These are phyloP conservation scores for Sarcophaga carnaria DNA, from an alignment of 2,888 invertebrate species.

Conservation along the genomic window DNA sequence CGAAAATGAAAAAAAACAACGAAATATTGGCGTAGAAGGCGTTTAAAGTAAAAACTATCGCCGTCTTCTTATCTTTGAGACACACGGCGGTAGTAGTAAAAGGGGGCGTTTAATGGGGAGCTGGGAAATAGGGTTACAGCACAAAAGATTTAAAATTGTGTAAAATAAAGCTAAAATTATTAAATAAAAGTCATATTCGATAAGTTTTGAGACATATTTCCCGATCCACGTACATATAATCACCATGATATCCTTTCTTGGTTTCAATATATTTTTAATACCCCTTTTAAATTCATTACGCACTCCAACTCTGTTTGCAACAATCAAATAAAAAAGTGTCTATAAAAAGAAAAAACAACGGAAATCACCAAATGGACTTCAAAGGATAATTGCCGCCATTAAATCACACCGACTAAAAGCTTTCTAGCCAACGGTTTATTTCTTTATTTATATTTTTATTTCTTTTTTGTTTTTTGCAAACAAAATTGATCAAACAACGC, in stretches of 20 bases:
- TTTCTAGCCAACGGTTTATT: slow-evolving; percentile 57
- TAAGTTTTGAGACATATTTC: too few relatives aligned
- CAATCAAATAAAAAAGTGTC: background rate
- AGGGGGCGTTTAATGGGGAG: background rate
- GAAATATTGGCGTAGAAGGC: slow-evolving; percentile 43
- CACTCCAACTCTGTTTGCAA: background rate
- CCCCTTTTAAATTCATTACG: background rate
- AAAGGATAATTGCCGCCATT: slow-evolving; percentile 55
- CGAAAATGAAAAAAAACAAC: background rate
- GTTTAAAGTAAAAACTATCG: slow-evolving; percentile 54
- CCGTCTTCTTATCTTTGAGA: slow-evolving; percentile 24
- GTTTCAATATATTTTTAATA: background rate
- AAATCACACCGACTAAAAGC: slow-evolving; percentile 12
- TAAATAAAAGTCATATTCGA: too few relatives aligned
- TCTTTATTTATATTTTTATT: slow-evolving; percentile 1
- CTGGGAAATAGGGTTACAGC: too few relatives aligned
- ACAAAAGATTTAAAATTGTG: too few relatives aligned
- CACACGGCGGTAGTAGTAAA: slow-evolving; percentile 17
- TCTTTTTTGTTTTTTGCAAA: slow-evolving; percentile 8
- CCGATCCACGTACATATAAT: too few relatives aligned
- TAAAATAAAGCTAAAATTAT: too few relatives aligned
- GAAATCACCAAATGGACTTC: slow-evolving; percentile 59
- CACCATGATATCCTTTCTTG: too few relatives aligned
- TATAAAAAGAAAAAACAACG: slow-evolving; percentile 17
- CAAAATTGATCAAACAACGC: slow-evolving; percentile 58